Base-by-base conservation (phyloP, 1,140 invertebrate species). In the Anthonomus grandis region DNA sequence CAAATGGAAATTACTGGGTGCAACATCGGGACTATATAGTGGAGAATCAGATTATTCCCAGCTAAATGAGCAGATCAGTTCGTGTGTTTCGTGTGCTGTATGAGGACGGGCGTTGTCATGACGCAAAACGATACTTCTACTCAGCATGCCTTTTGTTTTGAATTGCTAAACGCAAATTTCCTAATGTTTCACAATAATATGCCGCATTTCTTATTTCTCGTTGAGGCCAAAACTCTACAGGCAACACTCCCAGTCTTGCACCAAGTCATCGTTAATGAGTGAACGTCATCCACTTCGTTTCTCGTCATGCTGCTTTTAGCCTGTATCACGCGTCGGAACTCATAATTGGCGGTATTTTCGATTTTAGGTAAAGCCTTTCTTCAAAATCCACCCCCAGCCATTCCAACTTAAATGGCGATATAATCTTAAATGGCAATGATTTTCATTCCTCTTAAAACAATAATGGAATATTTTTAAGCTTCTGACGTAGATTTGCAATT, bases 11-110 rank as follows among this genome's bases (percentile, higher is more conserved):
- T 55, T 51, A 24, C 50, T 55, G 18, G 57, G 58, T 24, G 49
- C 36, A 22, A 58, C 18, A 37, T 57, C 42, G 12, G 52, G 59
- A 22, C 37, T 41, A 37, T 57, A 57, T 12, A 48, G 61, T 31
- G 58, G 58, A 53, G 60, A 59, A 13, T 46, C n/a, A 21, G 58
- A 31, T 18, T 42, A 21, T 59, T 58, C 55, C 59, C 58, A 61
- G 23, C 41, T 34, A 41, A 57, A 41, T 12, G 27, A 34, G 8
- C 19, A 38, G 22, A 54, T 25, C n/a, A 36, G 21, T 15, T 48
- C 15, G 24, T 46, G 1, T 5, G 27, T 56, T 15, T 36, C 10
- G 10, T 21, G 17, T 3, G 49, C 27, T n/a, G 27, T n/a, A 38
- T 45, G 49, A 3, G 31, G 56, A 41, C 41, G 15, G 37, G 48